These are phyloP conservation scores for Coenobita brevimanus DNA, from an alignment of 1,140 invertebrate genomes.

Conservation along the genomic window DNA sequence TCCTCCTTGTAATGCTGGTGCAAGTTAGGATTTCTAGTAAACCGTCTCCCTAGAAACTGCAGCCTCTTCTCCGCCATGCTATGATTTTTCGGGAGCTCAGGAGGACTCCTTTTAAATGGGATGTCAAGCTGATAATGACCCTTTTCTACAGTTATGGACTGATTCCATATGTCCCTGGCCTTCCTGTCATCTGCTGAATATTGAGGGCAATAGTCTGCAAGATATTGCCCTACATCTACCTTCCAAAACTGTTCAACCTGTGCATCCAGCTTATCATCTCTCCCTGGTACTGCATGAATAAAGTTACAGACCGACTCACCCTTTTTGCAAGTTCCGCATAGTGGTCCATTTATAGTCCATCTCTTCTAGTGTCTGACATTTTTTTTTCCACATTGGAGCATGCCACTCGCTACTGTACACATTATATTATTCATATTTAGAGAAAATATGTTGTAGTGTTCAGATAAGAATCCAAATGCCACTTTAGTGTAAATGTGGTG, in stretches of 20 bases:
- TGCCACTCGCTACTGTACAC: too few relatives aligned
- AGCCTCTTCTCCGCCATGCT: neutral
- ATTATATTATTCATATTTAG: too few relatives aligned
- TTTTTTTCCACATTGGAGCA: too few relatives aligned
- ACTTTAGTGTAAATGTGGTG: too few relatives aligned
- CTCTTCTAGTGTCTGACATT: too few relatives aligned
- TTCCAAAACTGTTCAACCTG: neutral
- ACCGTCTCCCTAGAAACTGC: neutral
- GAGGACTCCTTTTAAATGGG: neutral
- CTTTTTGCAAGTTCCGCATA: too few relatives aligned
- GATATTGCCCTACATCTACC: neutral
- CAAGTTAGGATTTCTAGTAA: neutral
- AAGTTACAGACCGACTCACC: too few relatives aligned
- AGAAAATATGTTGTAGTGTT: too few relatives aligned
- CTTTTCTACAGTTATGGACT: neutral
- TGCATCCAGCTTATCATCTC: neutral
- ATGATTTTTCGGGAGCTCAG: neutral
- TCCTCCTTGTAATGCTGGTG: neutral
- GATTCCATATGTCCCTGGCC: neutral
- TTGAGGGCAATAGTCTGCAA: neutral
- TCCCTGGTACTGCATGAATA: too few relatives aligned
- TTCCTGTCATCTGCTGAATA: neutral
- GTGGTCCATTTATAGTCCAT: too few relatives aligned
- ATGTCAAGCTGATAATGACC: neutral
- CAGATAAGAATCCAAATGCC: too few relatives aligned